phyloP scores from a whole-genome alignment of 2,888 invertebrate genomes.

The Chydorus sphaericus region DNA sequence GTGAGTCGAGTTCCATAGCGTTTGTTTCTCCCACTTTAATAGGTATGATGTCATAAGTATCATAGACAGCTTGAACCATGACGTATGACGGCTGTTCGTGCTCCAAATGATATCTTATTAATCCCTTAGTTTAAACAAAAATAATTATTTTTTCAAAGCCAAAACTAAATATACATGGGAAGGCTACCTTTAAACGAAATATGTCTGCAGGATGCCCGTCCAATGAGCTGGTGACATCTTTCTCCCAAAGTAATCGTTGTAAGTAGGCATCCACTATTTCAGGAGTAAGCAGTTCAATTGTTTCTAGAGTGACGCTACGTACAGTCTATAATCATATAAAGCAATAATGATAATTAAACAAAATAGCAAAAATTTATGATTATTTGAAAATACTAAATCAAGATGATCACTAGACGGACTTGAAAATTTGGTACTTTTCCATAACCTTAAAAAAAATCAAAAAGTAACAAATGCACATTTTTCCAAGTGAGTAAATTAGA shows the following conservation, averaged over 20 bases:
- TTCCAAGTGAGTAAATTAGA: not conserved
- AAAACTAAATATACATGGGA: not conserved
- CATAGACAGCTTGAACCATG: conserved; percentile 24
- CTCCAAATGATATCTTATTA: not conserved
- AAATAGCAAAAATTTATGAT: not conserved
- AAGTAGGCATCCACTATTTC: conserved; percentile 13
- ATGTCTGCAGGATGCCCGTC: conserved; percentile 9
- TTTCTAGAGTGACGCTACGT: conserved; percentile 11
- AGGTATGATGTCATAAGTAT: conserved; percentile 21
- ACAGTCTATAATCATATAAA: not conserved
- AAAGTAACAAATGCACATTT: not conserved
- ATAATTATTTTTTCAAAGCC: not conserved
- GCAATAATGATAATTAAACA: not conserved
- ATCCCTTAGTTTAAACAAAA: too few relatives aligned
- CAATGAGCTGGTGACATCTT: not conserved
- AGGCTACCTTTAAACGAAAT: conserved; percentile 15
- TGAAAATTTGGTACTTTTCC: not conserved
- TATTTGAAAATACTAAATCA: not conserved
- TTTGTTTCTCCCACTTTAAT: conserved; percentile 6
- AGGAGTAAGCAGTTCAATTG: not conserved
- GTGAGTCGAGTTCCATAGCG: not conserved
- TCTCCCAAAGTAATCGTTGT: conserved; percentile 16
- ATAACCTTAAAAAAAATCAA: not conserved
- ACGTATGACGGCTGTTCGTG: not conserved
- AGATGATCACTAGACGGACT: not conserved